phyloP scores from a whole-genome alignment of 2,113 vertebrate genomes.

The Phaethornis superciliosus region DNA sequence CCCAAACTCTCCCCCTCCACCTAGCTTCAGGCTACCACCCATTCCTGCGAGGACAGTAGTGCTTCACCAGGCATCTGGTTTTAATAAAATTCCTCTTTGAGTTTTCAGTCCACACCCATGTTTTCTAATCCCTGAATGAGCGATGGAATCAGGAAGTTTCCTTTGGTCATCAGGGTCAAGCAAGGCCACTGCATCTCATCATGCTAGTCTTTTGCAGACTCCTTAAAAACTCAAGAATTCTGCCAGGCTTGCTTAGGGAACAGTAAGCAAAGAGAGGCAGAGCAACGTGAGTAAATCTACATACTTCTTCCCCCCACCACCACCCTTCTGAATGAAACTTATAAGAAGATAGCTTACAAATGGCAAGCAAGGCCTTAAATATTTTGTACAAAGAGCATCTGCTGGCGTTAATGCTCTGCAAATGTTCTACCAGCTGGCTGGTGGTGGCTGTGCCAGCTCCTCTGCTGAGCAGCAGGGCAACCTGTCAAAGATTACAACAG shows the following conservation, averaged over 20 bases:
- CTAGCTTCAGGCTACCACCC: neutral
- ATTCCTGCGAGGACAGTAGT: neutral
- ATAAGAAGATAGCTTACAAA: neutral
- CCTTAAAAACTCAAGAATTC: neutral
- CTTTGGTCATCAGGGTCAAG: neutral
- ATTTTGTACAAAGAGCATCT: neutral
- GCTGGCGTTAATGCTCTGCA: neutral
- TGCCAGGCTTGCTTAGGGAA: neutral
- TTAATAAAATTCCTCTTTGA: neutral
- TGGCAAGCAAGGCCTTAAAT: neutral
- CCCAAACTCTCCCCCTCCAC: neutral
- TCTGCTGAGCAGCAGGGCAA: neutral
- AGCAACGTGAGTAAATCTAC: neutral
- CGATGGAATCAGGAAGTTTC: neutral
- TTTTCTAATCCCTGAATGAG: neutral
- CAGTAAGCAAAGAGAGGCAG: fast-evolving
- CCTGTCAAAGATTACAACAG: neutral
- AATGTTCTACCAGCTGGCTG: neutral
- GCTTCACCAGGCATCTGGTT: neutral
- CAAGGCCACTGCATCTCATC: neutral
- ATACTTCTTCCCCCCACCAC: neutral
- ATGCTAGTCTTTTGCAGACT: neutral
- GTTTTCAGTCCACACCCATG: neutral
- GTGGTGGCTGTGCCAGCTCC: neutral
- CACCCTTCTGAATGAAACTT: neutral